Evolutionary conservation across 2,888 invertebrate species (phyloP), one percentile per base, ranked within the genome.

Genomic region (Microctonus brassicae): DNA sequence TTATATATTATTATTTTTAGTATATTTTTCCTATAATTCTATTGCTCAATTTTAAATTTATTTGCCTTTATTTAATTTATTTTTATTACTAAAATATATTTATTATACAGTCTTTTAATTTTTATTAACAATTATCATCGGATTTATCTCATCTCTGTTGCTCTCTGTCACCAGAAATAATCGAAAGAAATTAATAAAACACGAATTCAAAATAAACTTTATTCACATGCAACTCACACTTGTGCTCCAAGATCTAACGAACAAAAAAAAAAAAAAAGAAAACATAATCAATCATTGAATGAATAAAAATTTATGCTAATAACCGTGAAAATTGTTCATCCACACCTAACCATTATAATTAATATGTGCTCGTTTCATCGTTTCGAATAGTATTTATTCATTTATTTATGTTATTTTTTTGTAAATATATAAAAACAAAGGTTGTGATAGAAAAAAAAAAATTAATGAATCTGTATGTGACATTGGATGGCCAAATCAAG

Each of bases 221-320:
- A 73, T 73, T n/a, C 74, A 77, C 76, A 75, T 69, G 75, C 73
- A 75, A 75, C 72, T 75, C 29, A 73, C 73, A 75, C 55, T 61
- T 57, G 13, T 52, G 61, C 52, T 17, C 24, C 36, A 39, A 68
- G 70, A 70, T 69, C 71, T 75, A 75, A 73, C 73, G 69, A 69
- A 69, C 55, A 29, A 10, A 33, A 22, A 53, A 39, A 69, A 69
- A 55, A 24, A 55, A n/a, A n/a, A n/a, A n/a, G n/a, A n/a, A n/a
- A n/a, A 29, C 24, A 11, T 55, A 55, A 24, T 55, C 5, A 26
- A 26, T 24, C 26, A 55, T 10, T 0, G 11, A 26, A 55, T 55
- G 11, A 24, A 24, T 24, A 13, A 13, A 24, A 7, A 42, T 47
- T 60, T 72, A 70, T 63, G 63, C 22, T 34, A 57, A 70, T 71